Evolutionary conservation across 2,888 invertebrate genomes (phyloP), one percentile per base, ranked within the genome.

Genomic region (Altica lythri): DNA sequence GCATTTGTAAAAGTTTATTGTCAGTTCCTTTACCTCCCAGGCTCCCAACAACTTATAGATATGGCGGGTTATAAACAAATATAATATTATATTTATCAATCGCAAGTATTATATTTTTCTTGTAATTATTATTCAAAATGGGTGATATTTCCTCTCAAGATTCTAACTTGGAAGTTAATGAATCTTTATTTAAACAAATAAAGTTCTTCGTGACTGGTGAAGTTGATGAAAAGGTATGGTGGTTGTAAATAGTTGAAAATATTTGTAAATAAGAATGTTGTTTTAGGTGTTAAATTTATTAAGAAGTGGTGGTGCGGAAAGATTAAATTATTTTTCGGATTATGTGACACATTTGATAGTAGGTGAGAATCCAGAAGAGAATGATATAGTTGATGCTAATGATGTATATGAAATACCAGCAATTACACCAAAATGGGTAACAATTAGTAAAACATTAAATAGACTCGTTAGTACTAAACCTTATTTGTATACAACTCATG

Each of bases 321-420:
- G 86, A 64, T 88, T 89, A 62, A 88, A 87, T 67, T 96, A 93
- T 79, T 86, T 94, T 67, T 89, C 92, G 58, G 93, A 95, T 78
- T 90, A 89, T 78, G 91, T 95, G 63, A 95, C 95, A 34, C 95
- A 95, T 81, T 82, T 94, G 68, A 90, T 97, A 72, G 92, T 93
- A 67, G 95, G 91, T 17, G 80, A 85, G 64, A 89, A 92, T 78
- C 88, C 88, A 53, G 85, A 89, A 68, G 92, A 93, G 74, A 88
- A 85, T 70, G 95, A 94, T 75, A 83, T 95, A 66, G 86, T 86
- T 52, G 93, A 94, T 79, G 95, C 95, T 6, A 88, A 88, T 73
- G 96, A 97, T 73, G 82, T 97, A 10, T 97, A 95, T 77, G 94
- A 92, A 77, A 88, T 94, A 51, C 94, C 95, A 57, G 92, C 94